phyloP scores from a whole-genome alignment of 1,140 invertebrate genomes.

The Bombus impatiens region DNA sequence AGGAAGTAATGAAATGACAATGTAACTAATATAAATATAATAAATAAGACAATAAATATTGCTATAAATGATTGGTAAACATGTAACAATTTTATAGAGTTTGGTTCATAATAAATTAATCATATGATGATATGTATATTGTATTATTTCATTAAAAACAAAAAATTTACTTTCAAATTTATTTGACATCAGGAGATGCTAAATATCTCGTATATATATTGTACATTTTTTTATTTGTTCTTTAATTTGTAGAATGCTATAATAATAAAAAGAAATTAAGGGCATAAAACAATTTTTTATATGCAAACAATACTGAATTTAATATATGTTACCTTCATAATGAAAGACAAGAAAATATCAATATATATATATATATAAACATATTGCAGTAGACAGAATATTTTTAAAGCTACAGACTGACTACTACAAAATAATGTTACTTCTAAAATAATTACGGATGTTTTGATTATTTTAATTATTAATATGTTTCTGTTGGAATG shows the following conservation, averaged over 20 bases:
- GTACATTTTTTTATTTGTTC: slow-evolving; percentile 58
- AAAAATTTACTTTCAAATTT: background rate
- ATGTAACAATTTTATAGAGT: background rate
- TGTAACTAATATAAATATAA: background rate
- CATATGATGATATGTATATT: background rate
- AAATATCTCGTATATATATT: slow-evolving; percentile 53
- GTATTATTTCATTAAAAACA: background rate
- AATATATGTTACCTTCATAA: slow-evolving; percentile 5
- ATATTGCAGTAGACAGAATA: background rate
- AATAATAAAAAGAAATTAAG: slow-evolving; percentile 32
- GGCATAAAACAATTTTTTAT: slow-evolving; percentile 41
- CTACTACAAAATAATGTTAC: slow-evolving; percentile 1
- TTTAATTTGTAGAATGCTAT: slow-evolving; percentile 56
- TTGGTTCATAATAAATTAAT: background rate
- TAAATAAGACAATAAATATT: slow-evolving; percentile 44
- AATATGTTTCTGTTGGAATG: background rate
- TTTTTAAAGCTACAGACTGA: slow-evolving; percentile 26
- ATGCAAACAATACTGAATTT: background rate
- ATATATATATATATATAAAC: background rate
- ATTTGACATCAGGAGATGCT: slow-evolving; percentile 51
- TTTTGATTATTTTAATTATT: slow-evolving; percentile 7
- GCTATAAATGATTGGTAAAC: background rate
- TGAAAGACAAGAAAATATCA: background rate
- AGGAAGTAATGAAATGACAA: background rate
- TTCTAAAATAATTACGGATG: background rate